These are phyloP conservation scores for Apteryx mantelli DNA, from an alignment of 2,113 vertebrate genomes.

Conservation along the genomic window DNA sequence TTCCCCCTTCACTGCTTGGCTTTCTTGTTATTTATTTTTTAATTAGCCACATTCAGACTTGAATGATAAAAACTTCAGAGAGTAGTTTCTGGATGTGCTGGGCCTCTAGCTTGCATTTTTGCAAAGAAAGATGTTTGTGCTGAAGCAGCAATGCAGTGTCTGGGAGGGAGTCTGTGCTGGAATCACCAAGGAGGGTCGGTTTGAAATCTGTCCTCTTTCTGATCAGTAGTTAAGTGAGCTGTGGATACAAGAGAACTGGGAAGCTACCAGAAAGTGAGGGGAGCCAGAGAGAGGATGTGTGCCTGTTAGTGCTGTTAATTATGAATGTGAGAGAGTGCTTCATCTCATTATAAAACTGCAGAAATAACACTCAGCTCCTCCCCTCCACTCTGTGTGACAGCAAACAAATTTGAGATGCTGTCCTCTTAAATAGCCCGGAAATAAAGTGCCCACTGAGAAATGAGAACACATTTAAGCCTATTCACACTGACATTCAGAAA, in stretches of 20 bases:
- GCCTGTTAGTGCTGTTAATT: neutral
- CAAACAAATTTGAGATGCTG: neutral
- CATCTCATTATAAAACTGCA: neutral
- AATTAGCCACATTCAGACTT: neutral
- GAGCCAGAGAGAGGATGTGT: neutral
- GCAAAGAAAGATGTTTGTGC: neutral
- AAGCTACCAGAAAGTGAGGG: neutral
- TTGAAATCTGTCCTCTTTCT: neutral
- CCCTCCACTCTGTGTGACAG: neutral
- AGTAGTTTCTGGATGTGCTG: neutral
- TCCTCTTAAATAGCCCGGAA: neutral
- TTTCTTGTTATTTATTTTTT: slow-evolving; percentile 20
- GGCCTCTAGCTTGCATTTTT: neutral
- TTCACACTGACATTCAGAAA: neutral
- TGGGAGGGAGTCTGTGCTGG: neutral
- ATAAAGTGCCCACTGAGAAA: neutral
- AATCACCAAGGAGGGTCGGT: neutral
- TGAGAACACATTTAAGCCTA: neutral
- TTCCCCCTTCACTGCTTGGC: neutral
- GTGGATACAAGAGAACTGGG: neutral
- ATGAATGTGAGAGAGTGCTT: neutral
- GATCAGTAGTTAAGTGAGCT: neutral
- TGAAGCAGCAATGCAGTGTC: neutral
- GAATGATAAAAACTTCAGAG: neutral
- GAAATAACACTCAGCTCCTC: neutral